Evolutionary conservation across 1,140 invertebrate genomes (phyloP), one percentile per base, ranked within the genome.

Genomic region (Pseudomyrmex dendroicus): DNA sequence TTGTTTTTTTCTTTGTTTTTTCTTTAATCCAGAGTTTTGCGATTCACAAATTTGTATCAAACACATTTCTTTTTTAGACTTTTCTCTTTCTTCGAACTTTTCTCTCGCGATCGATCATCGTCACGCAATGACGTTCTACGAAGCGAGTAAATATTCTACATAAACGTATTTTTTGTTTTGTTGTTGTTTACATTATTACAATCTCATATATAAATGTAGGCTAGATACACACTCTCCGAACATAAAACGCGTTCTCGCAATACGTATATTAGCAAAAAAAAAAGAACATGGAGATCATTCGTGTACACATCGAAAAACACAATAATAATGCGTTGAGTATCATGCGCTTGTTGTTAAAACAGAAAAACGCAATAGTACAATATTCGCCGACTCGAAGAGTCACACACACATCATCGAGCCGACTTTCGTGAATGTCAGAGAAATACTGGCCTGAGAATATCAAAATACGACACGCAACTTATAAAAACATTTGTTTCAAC

Each of bases 251-350:
- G 17, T 56, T 61, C 20, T 77, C 77, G 77, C 66, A 64, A 54
- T 83, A 85, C 17, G 48, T 73, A 73, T 77, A 70, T 68, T 35
- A 68, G 52, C 20, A 78, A 57, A 22, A 82, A 61, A 76, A 78
- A 70, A 84, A 54, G 52, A 25, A 82, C 35, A 35, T 35, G 54
- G 87, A 88, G 87, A 88, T 89, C 86, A 86, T 73, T 57, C 50
- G 9, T 50, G 73, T 77, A 59, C 67, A 64, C 46, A 74, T 64
- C 17, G 52, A 63, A 9, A 46, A 82, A 82, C 17, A 9, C 63
- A 76, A 56, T 48, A 5, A 78, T 48, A 7, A 78, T 46, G 73
- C 44, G 61, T n/a, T 70, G 62, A 83, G 35, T 74, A 25, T 44
- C 62, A 44, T 61, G 52, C 66, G 48, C 4, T 62, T 3, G 17